phyloP scores from a whole-genome alignment of 2,797 vertebrate species.

The Coendou prehensilis region DNA sequence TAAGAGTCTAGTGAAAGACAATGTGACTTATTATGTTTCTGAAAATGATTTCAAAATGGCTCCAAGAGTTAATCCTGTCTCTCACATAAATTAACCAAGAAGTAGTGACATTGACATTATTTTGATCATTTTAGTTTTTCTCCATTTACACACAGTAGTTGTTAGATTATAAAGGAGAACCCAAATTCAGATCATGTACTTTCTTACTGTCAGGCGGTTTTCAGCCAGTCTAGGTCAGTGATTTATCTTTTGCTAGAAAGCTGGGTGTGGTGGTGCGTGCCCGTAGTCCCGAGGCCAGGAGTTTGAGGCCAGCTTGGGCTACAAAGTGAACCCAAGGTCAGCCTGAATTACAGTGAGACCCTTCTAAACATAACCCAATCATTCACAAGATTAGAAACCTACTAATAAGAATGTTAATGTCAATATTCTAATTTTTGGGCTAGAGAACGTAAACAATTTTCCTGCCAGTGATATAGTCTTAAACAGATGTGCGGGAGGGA shows the following conservation, averaged over 20 bases:
- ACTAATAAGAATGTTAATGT: conserved; percentile 33
- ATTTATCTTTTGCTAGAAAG: neutral
- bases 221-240: neutral
- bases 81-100: conserved; percentile 6
- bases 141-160: neutral
- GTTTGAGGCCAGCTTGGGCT: neutral
- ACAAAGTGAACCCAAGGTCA: neutral
- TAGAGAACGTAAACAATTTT: conserved; percentile 23
- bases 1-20: conserved; percentile 72
- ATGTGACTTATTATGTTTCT: conserved; percentile 63
- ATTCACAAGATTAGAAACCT: conserved; percentile 23
- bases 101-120: neutral
- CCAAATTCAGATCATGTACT: neutral
- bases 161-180: neutral
- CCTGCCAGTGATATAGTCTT: neutral
- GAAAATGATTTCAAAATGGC: conserved; percentile 61
- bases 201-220: neutral
- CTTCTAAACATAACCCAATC: neutral
- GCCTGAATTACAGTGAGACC: neutral
- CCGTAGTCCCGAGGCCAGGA: neutral
- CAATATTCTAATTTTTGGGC: conserved; percentile 20
- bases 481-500: neutral
- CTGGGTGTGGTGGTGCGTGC: neutral
- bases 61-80: neutral
- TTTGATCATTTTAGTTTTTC: conserved; percentile 13